phyloP scores from a whole-genome alignment of 2,888 invertebrate genomes.

The Sipunculus nudus region DNA sequence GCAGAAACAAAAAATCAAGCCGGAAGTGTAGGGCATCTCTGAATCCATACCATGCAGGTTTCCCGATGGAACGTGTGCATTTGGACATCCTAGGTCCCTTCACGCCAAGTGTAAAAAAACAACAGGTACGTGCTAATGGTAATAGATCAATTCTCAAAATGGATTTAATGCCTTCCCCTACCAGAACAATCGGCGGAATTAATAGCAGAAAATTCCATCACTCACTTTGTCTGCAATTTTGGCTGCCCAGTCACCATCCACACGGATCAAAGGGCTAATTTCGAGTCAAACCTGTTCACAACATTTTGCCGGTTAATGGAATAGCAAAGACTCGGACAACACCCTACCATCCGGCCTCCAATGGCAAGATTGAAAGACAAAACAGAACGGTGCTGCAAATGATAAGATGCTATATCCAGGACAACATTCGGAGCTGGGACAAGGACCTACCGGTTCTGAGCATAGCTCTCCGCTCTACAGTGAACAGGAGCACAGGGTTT shows the following conservation, averaged over 20 bases:
- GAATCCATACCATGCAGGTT: too few species aligned
- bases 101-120: too few species aligned
- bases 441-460: neutral
- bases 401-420: neutral
- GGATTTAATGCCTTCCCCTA: too few species aligned
- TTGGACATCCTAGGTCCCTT: too few species aligned
- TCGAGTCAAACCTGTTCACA: neutral
- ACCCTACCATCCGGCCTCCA: neutral
- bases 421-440: neutral
- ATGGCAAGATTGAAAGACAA: neutral
- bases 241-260: neutral
- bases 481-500: neutral
- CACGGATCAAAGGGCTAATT: neutral
- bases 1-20: too few species aligned
- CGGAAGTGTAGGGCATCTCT: too few species aligned
- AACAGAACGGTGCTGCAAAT: neutral
- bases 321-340: neutral
- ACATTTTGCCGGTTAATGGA: neutral
- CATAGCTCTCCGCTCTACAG: neutral
- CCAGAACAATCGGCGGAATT: too few species aligned
- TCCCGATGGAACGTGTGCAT: too few species aligned
- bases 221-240: neutral
- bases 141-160: too few species aligned
- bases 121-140: too few species aligned
- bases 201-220: too few species aligned